Base-by-base conservation (phyloP, 2,888 invertebrate genomes). In the Cheilosia impressa region DNA sequence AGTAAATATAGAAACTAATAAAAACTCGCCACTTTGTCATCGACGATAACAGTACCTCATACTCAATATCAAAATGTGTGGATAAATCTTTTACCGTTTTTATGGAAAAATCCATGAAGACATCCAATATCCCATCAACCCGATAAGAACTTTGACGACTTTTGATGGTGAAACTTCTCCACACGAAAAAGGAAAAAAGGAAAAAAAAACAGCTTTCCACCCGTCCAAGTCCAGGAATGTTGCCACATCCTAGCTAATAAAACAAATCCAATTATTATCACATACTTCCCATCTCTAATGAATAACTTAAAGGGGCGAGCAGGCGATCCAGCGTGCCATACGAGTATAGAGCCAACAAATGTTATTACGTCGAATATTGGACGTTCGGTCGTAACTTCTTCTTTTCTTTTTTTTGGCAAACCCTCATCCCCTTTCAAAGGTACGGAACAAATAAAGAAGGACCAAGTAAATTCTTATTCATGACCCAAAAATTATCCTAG, bases 221-320 rank as follows among this genome's bases (percentile, higher is more conserved):
- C 31, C 15, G 52, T 15, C 24, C n/a, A 17, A 52, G 22, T 19
- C 19, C 4, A 52, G 31, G 34, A n/a, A 17, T 31, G n/a, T 17
- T 17, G 55, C 9, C n/a, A 13, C 10, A 22, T 62, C 47, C 27
- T 60, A 53, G 75, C 75, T 75, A 71, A 69, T 84, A 84, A 84
- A 84, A 76, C 52, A 75, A 75, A 80, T 75, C 80, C 80, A 84
- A 80, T 84, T 80, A 84, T 84, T 80, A 79, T 84, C 84, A 76
- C 84, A 79, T 79, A 84, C 79, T 79, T 75, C 41, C 75, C 47
- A 79, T 84, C 80, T 69, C 80, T 75, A 69, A 80, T 84, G 80
- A 84, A 84, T 84, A 84, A 80, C 71, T 79, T 79, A 79, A 58
- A 58, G 68, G 68, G 68, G 60, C 43, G 27, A 3, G 43, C 7